A percentile compares a stretch with the other conserved stretches of the same genome.
Conservation (phyloP, 37 sponge, comb jelly and placozoan genomes). For the Geodia barretti region DNA sequence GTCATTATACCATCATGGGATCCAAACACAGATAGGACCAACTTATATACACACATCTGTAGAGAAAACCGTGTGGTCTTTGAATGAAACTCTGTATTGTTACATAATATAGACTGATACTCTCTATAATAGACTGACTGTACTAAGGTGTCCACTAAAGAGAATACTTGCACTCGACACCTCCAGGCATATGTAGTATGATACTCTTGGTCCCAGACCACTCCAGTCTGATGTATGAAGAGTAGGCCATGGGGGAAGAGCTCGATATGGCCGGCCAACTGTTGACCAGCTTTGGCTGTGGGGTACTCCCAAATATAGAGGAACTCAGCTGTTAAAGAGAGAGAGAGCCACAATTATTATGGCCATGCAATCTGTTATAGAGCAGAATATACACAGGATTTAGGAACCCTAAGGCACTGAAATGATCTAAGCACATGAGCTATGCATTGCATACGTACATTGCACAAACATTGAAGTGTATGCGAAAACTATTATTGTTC, state of each 20-base stretch:
- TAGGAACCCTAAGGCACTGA: too few relatives aligned
- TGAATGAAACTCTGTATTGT: not conserved
- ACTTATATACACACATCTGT: too few relatives aligned
- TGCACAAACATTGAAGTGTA: too few relatives aligned
- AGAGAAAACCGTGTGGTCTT: not conserved
- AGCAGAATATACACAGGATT: too few relatives aligned
- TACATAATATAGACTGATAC: not conserved
- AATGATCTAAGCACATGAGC: too few relatives aligned
- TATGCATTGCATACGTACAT: too few relatives aligned
- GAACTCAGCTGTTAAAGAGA: conserved; percentile 40
- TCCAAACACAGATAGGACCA: too few relatives aligned
- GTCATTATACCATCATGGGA: too few relatives aligned
- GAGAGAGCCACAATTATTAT: not conserved
- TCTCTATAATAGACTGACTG: too few relatives aligned
- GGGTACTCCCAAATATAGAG: conserved; percentile 50
- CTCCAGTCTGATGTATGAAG: conserved; percentile 49
- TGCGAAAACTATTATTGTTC: too few relatives aligned
- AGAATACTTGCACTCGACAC: conserved; percentile 70
- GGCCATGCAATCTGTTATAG: not conserved
- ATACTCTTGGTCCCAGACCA: conserved; percentile 55
- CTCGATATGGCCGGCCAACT: conserved; percentile 69
- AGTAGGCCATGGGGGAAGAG: not conserved
- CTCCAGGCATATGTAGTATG: conserved; percentile 56
- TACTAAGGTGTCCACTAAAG: conserved; percentile 9
- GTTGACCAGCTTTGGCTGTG: conserved; percentile 57